Percentiles rank a stretch among this genome's conserved stretches.
Evolutionary conservation across 2,797 vertebrate genomes (phyloP).

Genomic region (Eupleurogrammus muticus): DNA sequence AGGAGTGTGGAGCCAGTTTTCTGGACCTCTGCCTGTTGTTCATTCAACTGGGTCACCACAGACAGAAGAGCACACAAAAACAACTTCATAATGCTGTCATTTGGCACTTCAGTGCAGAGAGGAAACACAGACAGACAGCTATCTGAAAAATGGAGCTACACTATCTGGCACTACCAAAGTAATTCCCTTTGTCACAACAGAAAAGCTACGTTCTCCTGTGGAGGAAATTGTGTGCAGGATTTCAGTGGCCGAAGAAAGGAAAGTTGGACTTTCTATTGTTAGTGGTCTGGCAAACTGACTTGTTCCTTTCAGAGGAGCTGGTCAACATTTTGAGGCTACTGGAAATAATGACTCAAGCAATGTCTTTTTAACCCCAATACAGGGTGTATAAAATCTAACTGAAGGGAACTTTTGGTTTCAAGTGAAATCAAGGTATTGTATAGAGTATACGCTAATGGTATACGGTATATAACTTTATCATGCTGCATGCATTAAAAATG

Average conservation of each 20-base stretch:
- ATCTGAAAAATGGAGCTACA: constrained; percentile 66
- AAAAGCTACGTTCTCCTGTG: constrained; percentile 41
- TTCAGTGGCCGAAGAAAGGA: constrained; percentile 51
- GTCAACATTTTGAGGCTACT: constrained; percentile 30
- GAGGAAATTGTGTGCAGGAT: constrained; percentile 59
- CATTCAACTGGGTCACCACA: constrained; percentile 75
- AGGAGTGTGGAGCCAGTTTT: constrained; percentile 59
- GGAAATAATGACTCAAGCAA: constrained; percentile 13
- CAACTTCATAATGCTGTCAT: constrained; percentile 74
- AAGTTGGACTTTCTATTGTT: constrained; percentile 38
- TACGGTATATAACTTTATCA: not conserved
- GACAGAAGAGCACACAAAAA: constrained; percentile 69
- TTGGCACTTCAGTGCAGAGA: constrained; percentile 68
- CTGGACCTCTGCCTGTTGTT: constrained; percentile 74
- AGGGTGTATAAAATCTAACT: not conserved
- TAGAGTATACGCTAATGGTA: not conserved
- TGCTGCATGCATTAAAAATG: constrained; percentile 25
- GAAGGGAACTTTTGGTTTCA: not conserved
- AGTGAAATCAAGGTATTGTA: constrained; percentile 10
- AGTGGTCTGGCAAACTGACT: constrained; percentile 13
- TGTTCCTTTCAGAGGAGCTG: constrained; percentile 34
- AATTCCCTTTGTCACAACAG: constrained; percentile 65
- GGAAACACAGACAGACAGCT: constrained; percentile 70
- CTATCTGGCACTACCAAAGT: constrained; percentile 51
- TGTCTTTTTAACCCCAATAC: constrained; percentile 10